phyloP scores from a whole-genome alignment of 2,888 invertebrate species.

The Lacanobia oleracea region DNA sequence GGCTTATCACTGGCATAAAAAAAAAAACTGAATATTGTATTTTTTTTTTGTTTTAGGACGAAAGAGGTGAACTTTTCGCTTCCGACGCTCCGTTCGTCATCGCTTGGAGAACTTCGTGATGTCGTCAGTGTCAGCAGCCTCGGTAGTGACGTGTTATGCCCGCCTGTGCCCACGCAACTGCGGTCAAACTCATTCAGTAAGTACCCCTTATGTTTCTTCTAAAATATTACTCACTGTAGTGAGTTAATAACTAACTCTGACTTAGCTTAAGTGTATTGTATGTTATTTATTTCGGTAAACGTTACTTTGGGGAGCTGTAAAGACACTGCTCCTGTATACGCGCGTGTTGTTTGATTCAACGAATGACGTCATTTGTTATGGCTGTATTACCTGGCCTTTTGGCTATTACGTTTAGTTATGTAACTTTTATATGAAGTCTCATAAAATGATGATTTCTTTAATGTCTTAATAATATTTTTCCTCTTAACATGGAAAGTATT shows the following conservation, averaged over 20 bases:
- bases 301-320: constrained; percentile 23
- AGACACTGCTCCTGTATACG: not conserved
- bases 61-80: constrained; percentile 89
- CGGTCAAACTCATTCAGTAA: constrained; percentile 93
- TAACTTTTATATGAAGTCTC: not conserved
- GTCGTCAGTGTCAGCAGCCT: constrained; percentile 84
- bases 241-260: not conserved
- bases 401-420: not conserved
- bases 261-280: constrained; percentile 25
- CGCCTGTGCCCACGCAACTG: constrained; percentile 84
- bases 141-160: constrained; percentile 84
- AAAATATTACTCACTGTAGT: constrained; percentile 3
- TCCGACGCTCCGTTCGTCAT: constrained; percentile 86
- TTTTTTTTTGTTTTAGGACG: constrained; percentile 76
- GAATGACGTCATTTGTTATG: constrained; percentile 26
- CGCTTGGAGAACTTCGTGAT: constrained; percentile 87
- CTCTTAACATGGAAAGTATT: not conserved
- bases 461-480: not conserved
- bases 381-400: not conserved
- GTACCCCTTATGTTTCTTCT: constrained; percentile 71
- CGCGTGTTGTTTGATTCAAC: constrained; percentile 3
- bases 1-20: not conserved
- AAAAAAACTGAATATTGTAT: not conserved
- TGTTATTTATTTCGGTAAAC: constrained; percentile 9
- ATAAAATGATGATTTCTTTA: not conserved